Evolutionary conservation across 2,888 invertebrate genomes (phyloP), one percentile per base, ranked within the genome.

Genomic region (Leptura quadrifasciata): DNA sequence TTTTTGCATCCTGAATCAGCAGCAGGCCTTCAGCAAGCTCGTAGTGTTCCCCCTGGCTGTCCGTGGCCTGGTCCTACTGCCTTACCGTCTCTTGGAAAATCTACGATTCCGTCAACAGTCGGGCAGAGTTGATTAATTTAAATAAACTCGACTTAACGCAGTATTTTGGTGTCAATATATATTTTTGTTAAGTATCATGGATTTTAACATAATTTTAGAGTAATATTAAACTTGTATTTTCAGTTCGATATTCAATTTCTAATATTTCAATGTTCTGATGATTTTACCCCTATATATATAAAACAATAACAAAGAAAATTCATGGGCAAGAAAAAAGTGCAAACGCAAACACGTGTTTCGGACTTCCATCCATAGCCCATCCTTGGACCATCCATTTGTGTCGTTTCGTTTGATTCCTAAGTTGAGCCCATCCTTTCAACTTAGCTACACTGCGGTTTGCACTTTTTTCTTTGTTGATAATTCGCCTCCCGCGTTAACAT

Each of bases 1-100:
- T 96, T 95, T 90, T 91, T 97, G 80, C 96, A 96, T 89, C 96
- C 96, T 63, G 96, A 96, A 87, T 94, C 96, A 77, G 96, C 96
- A 79, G 96, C 95, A 64, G 90, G 89, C 70, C 83, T 90, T 31
- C 89, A 89, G 79, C 88, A 89, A 82, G 88, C 90, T 35, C 84
- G 90, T 72, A 89, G 89, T 80, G 89, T 89, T n/a, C 89, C 93
- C 82, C 91, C 92, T 83, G 92, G 94, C 81, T 94, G 95, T 87
- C 94, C 95, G 77, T 95, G 95, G 95, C 95, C 95, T 80, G 94
- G 93, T 78, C 95, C 95, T 88, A 94, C 95, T 80, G 92, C 95
- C 82, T 91, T 95, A 85, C 94, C 95, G 84, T 93, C 82, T 21
- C 75, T 82, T 69, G 84, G 83, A 74, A 85, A 84, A 74, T 72